Evolutionary conservation across 2,113 vertebrate species (phyloP).

Genomic region (Euleptes europaea): DNA sequence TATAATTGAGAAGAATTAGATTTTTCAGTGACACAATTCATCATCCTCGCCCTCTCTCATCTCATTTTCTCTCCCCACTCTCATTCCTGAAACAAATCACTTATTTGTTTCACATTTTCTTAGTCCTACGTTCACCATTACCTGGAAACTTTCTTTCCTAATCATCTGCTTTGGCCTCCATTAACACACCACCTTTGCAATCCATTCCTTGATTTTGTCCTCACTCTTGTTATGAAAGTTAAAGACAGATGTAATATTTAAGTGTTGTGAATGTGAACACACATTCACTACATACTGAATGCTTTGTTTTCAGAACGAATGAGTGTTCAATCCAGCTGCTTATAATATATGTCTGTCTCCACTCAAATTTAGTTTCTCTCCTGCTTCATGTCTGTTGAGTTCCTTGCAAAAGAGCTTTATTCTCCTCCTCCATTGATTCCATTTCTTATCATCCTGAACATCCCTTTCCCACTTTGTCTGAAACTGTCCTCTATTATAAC

Average conservation of each 20-base stretch:
- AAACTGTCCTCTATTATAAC: background rate
- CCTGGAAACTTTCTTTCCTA: background rate
- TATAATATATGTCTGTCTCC: background rate
- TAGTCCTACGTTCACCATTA: background rate
- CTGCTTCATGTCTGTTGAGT: background rate
- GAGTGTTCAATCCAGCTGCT: background rate
- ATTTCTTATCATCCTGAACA: background rate
- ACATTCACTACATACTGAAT: too few relatives aligned
- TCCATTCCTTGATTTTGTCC: too few relatives aligned
- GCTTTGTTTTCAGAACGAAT: background rate
- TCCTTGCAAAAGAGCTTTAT: background rate
- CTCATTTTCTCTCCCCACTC: background rate
- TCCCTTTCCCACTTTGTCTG: background rate
- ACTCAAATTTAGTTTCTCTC: background rate
- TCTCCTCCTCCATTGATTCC: background rate
- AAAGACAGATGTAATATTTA: too few relatives aligned
- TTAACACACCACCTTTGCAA: background rate
- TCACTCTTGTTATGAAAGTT: too few relatives aligned
- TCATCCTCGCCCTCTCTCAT: background rate
- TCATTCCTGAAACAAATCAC: too few relatives aligned
- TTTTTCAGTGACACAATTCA: background rate
- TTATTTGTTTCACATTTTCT: background rate
- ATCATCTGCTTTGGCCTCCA: background rate
- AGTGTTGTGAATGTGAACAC: too few relatives aligned
- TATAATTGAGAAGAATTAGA: background rate